Base-by-base conservation (phyloP, 1,140 invertebrate species). In the Eumeta japonica region DNA sequence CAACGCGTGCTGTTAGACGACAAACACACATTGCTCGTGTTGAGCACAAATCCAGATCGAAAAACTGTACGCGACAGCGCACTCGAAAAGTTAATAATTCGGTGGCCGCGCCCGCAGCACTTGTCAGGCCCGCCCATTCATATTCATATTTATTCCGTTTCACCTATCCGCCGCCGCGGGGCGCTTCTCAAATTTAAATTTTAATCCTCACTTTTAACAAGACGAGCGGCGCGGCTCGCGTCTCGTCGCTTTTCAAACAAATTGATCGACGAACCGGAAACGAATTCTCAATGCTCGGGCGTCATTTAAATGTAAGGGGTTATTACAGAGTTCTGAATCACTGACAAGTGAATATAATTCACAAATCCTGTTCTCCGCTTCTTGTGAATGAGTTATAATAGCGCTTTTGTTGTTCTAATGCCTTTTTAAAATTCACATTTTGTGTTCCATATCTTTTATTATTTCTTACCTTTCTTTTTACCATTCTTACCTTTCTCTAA, bases 131-230 rank as follows among this genome's bases (percentile, higher is more conserved):
- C 50, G 46, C n/a, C 61, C 59, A 73, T 73, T 73, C 67, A 73
- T 72, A 72, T 72, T 72, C 64, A 72, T 73, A 68, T 70, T 73
- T 72, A 70, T 66, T 71, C 67, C 65, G 58, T 66, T 70, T 62
- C 62, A 70, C 68, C 62, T 66, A 68, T 55, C 62, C 60, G 62
- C 60, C 60, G 62, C 60, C 41, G 35, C 51, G 50, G 47, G 58
- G 52, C 46, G 45, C 55, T 61, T 45, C 20, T 30, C 37, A 54
- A 60, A 70, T 67, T 72, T 59, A 62, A 68, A 71, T 67, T 72
- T 65, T 55, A 70, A 67, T 65, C 56, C 55, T 60, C 62, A 57
- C 63, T 65, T 68, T 66, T 64, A 66, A 65, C 63, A 61, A 66
- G 61, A 65, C 52, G 52, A 48, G 52, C 51, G 45, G 51, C 49